phyloP scores from a whole-genome alignment of 1,140 invertebrate genomes.

The Vanessa tameamea region DNA sequence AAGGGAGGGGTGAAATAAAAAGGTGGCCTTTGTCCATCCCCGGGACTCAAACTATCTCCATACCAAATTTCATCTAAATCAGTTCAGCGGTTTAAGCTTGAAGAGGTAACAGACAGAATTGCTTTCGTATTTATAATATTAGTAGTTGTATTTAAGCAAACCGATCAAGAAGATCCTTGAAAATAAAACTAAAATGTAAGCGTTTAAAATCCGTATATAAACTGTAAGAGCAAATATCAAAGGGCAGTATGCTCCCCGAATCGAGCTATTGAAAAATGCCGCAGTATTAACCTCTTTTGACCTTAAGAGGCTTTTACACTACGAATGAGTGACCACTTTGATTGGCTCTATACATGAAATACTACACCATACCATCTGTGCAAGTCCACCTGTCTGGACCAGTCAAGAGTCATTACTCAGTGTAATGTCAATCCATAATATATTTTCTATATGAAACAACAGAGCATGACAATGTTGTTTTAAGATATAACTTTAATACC shows the following conservation, averaged over 20 bases:
- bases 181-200: conserved; percentile 3
- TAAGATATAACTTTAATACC: conserved; percentile 70
- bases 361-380: conserved; percentile 33
- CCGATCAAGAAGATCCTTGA: background rate
- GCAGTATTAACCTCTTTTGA: conserved; percentile 46
- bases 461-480: conserved; percentile 66
- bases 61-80: too few relatives aligned
- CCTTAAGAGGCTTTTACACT: conserved; percentile 47
- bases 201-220: background rate
- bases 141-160: too few relatives aligned
- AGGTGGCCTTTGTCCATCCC: too few relatives aligned
- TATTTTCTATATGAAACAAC: conserved; percentile 62
- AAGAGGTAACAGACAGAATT: too few relatives aligned
- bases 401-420: conserved; percentile 44
- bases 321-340: conserved; percentile 50
- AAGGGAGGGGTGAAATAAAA: too few relatives aligned
- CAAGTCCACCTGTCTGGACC: conserved; percentile 45
- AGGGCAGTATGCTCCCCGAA: background rate
- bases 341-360: conserved; percentile 49
- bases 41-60: too few relatives aligned
- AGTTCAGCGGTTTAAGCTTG: too few relatives aligned
- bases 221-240: conserved; percentile 6
- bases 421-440: conserved; percentile 58
- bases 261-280: conserved; percentile 35
- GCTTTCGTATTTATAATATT: too few relatives aligned